Conservation (phyloP, 2,797 vertebrate genomes). For the Bovichtus variegatus region DNA sequence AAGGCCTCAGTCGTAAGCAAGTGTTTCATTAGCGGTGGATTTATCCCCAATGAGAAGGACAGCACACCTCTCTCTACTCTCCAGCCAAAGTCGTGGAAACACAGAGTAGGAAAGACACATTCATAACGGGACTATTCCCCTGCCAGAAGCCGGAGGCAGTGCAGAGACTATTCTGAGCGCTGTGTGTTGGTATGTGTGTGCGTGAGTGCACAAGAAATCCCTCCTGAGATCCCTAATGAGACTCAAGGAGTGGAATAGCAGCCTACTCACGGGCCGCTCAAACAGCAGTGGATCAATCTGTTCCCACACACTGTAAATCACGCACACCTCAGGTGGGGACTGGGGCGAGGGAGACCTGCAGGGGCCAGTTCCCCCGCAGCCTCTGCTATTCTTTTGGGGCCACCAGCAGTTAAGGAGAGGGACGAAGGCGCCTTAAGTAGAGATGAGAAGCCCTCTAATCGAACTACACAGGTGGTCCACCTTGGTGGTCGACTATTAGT, state of each 20-base stretch:
- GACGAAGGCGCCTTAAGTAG: conserved; percentile 62
- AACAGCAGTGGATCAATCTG: conserved; percentile 82
- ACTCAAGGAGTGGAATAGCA: conserved; percentile 62
- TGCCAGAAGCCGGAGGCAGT: conserved; percentile 65
- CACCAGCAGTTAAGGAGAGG: conserved; percentile 72
- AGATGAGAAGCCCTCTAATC: conserved; percentile 75
- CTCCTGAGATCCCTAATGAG: conserved; percentile 79
- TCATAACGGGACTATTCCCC: conserved; percentile 54
- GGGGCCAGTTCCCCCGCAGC: conserved; percentile 62
- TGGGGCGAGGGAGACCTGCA: conserved; percentile 57
- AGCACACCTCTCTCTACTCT: conserved; percentile 69
- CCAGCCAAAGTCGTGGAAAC: conserved; percentile 67
- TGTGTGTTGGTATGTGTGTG: conserved; percentile 63
- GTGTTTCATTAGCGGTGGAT: conserved; percentile 85
- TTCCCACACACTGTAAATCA: conserved; percentile 87
- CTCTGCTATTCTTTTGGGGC: conserved; percentile 72
- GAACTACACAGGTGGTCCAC: conserved; percentile 86
- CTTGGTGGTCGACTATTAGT: conserved; percentile 79
- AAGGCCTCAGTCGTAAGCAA: conserved; percentile 70
- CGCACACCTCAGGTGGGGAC: conserved; percentile 76
- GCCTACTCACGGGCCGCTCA: conserved; percentile 58
- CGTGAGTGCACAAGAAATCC: conserved; percentile 64
- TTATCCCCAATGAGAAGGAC: conserved; percentile 75
- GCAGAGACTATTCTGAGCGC: conserved; percentile 52
- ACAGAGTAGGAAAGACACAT: conserved; percentile 55